Evolutionary conservation across 2,113 vertebrate genomes (phyloP).

Genomic region (human): DNA sequence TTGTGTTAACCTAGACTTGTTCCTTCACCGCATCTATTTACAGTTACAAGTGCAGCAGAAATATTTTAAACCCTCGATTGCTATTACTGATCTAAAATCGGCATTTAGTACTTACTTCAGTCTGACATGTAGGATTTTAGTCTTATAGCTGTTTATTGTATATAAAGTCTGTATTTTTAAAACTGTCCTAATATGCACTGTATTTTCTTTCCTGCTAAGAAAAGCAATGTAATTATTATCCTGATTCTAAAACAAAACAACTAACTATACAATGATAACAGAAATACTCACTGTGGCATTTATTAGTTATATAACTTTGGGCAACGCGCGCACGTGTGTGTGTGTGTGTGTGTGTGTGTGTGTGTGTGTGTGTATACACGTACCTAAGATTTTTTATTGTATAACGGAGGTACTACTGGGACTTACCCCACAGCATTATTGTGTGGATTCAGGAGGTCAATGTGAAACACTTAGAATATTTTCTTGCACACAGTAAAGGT

Average conservation of each 20-base stretch:
- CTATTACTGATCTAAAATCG: background rate
- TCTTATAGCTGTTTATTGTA: background rate
- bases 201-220: background rate
- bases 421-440: background rate
- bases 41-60: background rate
- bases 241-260: background rate
- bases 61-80: background rate
- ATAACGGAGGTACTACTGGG: too few species aligned
- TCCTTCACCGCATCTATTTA: background rate
- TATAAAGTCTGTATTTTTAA: background rate
- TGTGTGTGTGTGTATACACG: rapidly evolving
- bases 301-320: background rate
- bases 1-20: background rate
- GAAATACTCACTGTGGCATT: background rate
- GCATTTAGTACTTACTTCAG: background rate
- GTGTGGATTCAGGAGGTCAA: background rate
- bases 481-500: background rate
- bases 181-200: background rate
- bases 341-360: background rate
- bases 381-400: background rate
- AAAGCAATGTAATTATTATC: background rate
- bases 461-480: background rate
- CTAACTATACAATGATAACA: background rate
- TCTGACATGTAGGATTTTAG: background rate
- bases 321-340: background rate